Evolutionary conservation across 2,888 invertebrate species (phyloP), one percentile per base, ranked within the genome.

Genomic region (Galerucella calmariensis): DNA sequence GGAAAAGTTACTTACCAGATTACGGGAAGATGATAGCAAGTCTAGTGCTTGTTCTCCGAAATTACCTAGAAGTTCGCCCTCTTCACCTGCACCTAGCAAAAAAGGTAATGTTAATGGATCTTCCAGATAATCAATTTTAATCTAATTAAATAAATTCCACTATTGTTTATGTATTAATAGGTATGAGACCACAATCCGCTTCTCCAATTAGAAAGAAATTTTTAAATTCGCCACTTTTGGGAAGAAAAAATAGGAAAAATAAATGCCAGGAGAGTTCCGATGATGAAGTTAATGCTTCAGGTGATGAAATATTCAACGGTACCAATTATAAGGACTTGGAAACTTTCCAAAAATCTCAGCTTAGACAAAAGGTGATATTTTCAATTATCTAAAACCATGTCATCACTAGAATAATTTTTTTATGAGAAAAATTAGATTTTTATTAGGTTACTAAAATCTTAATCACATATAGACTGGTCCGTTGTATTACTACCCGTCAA

Each of bases 271-370:
- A 88, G 75, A 95, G 95, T 84, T 95, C 95, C 0, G 95, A 95
- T 85, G 95, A 96, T 82, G 95, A 95, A 84, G 90, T 90, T 24
- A 88, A 88, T 35, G 89, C 88, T 24, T 88, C 89, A 27, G 90
- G 90, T 5, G 90, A 90, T 65, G 90, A 90, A 86, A 88, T 91
- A 75, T 90, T 90, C 81, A 91, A 91, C 83, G 91, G 92, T 78
- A 92, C 92, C 82, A 94, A 95, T 87, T 96, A 94, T 85, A 91
- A 93, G 76, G 95, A 97, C 86, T 89, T 97, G 81, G 97, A 97
- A 88, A 95, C 94, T 79, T 96, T 97, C 87, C 97, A 97, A 87
- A 96, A 96, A 86, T 95, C 95, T 14, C 96, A 97, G 85, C 90
- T 97, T 51, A 90, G 95, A 80, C 96, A 97, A 88, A 97, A 97